Percentiles rank a stretch among this genome's conserved stretches.
Conservation (phyloP, 2,113 vertebrate species). For the Steatornis caripensis region DNA sequence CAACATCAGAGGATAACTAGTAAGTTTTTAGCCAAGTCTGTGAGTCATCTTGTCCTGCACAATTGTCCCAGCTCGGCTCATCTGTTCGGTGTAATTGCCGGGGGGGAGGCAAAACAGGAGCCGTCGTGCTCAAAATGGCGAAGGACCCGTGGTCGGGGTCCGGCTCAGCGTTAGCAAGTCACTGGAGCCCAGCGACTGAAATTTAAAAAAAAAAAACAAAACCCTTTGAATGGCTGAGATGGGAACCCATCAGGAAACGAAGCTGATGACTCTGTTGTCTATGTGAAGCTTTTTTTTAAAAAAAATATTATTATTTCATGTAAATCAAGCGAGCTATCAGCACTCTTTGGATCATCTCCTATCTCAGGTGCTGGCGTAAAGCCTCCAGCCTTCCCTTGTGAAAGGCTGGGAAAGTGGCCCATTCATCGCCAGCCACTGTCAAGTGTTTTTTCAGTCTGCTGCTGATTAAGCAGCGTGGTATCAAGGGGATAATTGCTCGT, state of each 20-base stretch:
- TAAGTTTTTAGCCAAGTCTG: not conserved
- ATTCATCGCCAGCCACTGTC: slow-evolving; percentile 20
- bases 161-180: not conserved
- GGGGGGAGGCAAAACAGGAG: not conserved
- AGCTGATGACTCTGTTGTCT: not conserved
- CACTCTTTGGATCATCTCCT: not conserved
- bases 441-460: slow-evolving; percentile 27
- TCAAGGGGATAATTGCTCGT: slow-evolving; percentile 48
- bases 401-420: slow-evolving; percentile 3
- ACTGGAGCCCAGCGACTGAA: not conserved
- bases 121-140: accelerated
- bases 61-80: not conserved
- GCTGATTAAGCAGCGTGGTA: slow-evolving; percentile 18
- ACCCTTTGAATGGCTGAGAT: not conserved
- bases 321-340: not conserved
- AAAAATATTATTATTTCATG: not conserved
- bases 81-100: not conserved
- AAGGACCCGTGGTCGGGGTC: accelerated
- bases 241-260: not conserved
- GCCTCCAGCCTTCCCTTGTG: not conserved
- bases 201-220: not conserved
- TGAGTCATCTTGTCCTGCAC: slow-evolving; percentile 10
- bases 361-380: slow-evolving; percentile 12
- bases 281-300: not conserved
- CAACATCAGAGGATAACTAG: not conserved